Evolutionary conservation across 2,797 vertebrate genomes (phyloP), one percentile per base, ranked within the genome.

Genomic region (Pseudocheirus occidentalis): DNA sequence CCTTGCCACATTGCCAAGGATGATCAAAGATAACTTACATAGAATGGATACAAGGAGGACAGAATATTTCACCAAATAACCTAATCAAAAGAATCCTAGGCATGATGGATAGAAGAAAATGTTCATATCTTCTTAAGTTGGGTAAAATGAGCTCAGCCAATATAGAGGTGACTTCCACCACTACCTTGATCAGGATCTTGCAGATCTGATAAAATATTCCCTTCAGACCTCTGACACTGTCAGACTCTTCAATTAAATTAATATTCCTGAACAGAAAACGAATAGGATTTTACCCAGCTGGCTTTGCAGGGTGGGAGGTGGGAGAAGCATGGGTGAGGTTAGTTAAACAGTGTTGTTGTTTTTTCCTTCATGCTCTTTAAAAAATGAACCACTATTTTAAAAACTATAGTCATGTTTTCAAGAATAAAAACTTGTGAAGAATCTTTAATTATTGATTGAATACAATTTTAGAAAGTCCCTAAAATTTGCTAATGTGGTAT

Each of bases 1-100:
- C 27, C 91, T 24, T 66, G 92, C 91, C 87, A 96, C 0, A 54
- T 50, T 97, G 66, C 87, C 66, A 91, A 46, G 14, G 40, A 94
- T 31, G 93, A n/a, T 91, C 13, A 10, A 58, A 90, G 13, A 93
- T 95, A 50, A 87, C 50, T 87, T 40, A 10, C 73, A 87, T 50
- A 24, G 13, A 24, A 87, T 4, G 5, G 73, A 28, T 50, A 9
- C 7, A 81, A 46, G 73, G 40, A 87, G 40, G 40, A 87, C 21
- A 28, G 40, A 87, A 27, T 50, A 50, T 81, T 4, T 87, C 9
- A 50, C 40, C 9, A 46, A 50, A 87, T 87, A 11, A 87, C 3
- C 73, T 40, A 81, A 50, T 11, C 73, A 87, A 40, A 87, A 27
- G 10, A 9, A 87, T 87, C 46, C 40, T 0, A 87, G 24, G 40